Evolutionary conservation across 2,797 vertebrate genomes (phyloP).

Genomic region (Geotrypetes seraphini): DNA sequence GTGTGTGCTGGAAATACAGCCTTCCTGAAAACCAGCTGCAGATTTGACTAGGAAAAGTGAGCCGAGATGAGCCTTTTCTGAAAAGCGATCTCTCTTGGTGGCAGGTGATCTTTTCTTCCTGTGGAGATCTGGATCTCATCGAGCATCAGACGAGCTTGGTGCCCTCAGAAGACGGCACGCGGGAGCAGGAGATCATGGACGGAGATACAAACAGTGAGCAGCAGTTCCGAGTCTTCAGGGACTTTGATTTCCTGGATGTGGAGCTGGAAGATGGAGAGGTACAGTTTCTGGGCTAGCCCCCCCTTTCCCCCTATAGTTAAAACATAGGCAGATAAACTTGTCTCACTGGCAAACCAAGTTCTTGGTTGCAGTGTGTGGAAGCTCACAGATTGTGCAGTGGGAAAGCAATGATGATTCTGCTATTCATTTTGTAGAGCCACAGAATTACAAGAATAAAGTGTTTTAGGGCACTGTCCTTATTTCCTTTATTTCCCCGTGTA

Average conservation of each 20-base stretch:
- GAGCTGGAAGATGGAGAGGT: constrained; percentile 97
- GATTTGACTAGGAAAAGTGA: constrained; percentile 32
- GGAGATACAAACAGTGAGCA: constrained; percentile 95
- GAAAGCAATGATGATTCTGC: constrained; percentile 16
- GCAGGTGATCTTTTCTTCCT: constrained; percentile 96
- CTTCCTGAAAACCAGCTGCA: constrained; percentile 33
- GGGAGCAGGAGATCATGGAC: constrained; percentile 85
- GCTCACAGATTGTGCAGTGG: too few species aligned
- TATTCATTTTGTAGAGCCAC: constrained; percentile 15
- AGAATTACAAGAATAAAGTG: too few species aligned
- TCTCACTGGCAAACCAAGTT: too few species aligned
- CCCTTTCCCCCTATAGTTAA: too few species aligned
- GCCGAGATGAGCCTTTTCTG: constrained; percentile 27
- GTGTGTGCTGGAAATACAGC: constrained; percentile 59
- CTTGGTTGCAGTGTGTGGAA: too few species aligned
- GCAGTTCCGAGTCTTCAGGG: constrained; percentile 93
- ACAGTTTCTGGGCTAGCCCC: constrained; percentile 34
- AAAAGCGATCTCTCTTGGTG: constrained; percentile 27
- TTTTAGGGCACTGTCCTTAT: too few species aligned
- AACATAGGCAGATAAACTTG: too few species aligned
- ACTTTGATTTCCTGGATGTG: constrained; percentile 97
- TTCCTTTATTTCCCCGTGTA: too few species aligned
- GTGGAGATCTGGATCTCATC: constrained; percentile 94
- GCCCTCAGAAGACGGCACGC: constrained; percentile 84
- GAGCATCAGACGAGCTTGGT: constrained; percentile 91